Evolutionary conservation across 2,797 vertebrate genomes (phyloP).

Genomic region (Xenops minutus): DNA sequence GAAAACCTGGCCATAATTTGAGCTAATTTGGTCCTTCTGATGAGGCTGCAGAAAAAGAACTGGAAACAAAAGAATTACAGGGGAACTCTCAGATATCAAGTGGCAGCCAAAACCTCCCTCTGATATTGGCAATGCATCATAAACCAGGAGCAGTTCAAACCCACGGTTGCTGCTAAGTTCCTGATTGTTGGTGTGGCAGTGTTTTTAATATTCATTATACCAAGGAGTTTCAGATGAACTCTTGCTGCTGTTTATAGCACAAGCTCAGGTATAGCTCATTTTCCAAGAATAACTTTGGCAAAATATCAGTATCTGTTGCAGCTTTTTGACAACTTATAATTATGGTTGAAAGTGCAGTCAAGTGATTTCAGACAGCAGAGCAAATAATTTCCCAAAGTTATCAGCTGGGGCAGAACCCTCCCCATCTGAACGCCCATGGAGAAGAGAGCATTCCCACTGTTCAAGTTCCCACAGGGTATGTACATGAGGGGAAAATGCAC

Average conservation of each 20-base stretch:
- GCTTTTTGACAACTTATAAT: constrained; percentile 26
- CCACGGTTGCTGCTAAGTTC: neutral
- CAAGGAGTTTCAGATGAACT: neutral
- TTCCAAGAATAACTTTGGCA: neutral
- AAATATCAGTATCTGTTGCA: neutral
- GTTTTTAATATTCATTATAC: neutral
- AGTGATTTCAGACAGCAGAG: neutral
- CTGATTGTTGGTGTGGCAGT: neutral
- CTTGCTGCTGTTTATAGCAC: neutral
- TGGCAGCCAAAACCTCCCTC: neutral
- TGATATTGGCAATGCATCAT: neutral
- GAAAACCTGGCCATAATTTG: neutral
- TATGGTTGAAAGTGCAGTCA: neutral
- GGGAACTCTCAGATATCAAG: neutral
- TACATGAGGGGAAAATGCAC: neutral
- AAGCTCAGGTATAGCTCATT: neutral
- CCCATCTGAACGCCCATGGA: neutral
- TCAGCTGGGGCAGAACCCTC: neutral
- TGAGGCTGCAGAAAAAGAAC: neutral
- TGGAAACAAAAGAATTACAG: neutral
- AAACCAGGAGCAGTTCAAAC: neutral
- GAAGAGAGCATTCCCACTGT: neutral
- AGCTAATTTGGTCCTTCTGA: neutral
- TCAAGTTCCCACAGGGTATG: neutral
- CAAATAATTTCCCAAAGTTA: neutral